Evolutionary conservation across 2,797 vertebrate species (phyloP).

Genomic region (Coilia nasus): DNA sequence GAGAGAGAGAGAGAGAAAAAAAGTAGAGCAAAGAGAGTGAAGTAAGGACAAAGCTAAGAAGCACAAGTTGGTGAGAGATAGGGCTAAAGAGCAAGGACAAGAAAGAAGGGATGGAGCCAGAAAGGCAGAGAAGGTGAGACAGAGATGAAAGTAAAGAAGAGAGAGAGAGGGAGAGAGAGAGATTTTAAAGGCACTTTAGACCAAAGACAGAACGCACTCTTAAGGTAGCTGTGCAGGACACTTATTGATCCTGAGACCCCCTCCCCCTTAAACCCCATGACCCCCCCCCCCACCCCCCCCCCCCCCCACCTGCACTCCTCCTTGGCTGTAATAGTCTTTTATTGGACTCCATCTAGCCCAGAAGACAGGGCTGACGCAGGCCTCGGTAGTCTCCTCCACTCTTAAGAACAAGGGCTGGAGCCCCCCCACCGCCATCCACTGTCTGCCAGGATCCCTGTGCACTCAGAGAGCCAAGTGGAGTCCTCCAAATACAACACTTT

Average conservation of each 20-base stretch:
- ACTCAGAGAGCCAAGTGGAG: background rate
- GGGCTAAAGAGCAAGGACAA: background rate
- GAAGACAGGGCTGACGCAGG: background rate
- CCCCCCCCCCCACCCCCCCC: background rate
- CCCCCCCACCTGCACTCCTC: background rate
- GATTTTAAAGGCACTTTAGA: constrained; percentile 32
- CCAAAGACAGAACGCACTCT: constrained; percentile 1
- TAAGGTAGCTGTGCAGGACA: constrained; percentile 20
- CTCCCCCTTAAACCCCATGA: background rate
- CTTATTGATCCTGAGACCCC: constrained; percentile 22
- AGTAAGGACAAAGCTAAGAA: background rate
- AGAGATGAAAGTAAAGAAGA: background rate
- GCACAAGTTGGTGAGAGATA: background rate
- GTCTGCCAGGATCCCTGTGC: background rate
- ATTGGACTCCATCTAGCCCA: background rate
- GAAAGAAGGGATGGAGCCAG: background rate
- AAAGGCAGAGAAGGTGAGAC: background rate
- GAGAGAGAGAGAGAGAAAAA: background rate
- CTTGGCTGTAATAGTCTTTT: background rate
- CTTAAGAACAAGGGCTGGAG: background rate
- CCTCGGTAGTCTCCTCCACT: background rate
- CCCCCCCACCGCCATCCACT: background rate
- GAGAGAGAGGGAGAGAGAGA: background rate
- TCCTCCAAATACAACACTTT: background rate
- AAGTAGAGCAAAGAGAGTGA: background rate